These are phyloP conservation scores for Eurytoma adleriae DNA, from an alignment of 2,888 invertebrate genomes.

Conservation along the genomic window DNA sequence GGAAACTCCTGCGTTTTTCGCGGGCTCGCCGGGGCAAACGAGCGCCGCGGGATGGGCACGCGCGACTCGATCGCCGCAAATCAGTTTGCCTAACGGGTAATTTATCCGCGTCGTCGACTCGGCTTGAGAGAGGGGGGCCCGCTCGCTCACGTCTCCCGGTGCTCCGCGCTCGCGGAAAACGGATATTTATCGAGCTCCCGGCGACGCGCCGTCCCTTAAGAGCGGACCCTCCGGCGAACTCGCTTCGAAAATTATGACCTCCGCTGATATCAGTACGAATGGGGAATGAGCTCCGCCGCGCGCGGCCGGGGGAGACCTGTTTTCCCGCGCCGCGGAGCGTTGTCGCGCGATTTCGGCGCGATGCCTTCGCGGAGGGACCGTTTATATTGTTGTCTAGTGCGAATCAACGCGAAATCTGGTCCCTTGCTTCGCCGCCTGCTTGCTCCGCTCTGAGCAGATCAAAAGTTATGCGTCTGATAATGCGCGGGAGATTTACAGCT, in stretches of 20 bases:
- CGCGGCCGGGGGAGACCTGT: neutral
- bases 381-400: constrained; percentile 49
- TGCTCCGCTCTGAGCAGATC: constrained; percentile 3
- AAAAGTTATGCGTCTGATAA: constrained; percentile 25
- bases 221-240: constrained; percentile 23
- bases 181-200: constrained; percentile 54
- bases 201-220: constrained; percentile 27
- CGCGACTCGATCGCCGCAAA: constrained; percentile 47
- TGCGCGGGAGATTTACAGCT: neutral
- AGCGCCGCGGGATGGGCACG: constrained; percentile 29
- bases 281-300: constrained; percentile 26
- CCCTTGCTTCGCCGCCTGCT: neutral
- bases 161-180: constrained; percentile 34
- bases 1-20: neutral
- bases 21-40: constrained; percentile 6
- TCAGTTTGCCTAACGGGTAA: constrained; percentile 51
- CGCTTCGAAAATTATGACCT: constrained; percentile 52
- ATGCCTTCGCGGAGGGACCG: neutral
- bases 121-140: neutral
- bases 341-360: constrained; percentile 11
- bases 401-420: constrained; percentile 27
- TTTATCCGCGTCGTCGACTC: constrained; percentile 49
- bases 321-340: constrained; percentile 17
- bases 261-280: constrained; percentile 47
- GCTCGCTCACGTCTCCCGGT: neutral